These are phyloP conservation scores for Botrylloides violaceus DNA, from an alignment of 23 tunicate genomes.

Conservation along the genomic window DNA sequence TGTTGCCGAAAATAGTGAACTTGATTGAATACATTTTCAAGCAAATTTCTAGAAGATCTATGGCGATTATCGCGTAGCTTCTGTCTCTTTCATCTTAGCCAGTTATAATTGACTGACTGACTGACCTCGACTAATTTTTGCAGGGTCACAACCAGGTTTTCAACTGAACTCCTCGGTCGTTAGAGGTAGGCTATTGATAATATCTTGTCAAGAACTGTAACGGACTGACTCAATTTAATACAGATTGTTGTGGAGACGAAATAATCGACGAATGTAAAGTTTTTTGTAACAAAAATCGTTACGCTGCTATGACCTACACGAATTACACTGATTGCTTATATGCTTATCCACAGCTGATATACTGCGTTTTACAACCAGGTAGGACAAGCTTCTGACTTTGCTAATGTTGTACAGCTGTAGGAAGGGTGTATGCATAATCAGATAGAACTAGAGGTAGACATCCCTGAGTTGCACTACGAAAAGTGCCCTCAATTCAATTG, in stretches of 20 bases:
- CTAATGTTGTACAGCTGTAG: no score
- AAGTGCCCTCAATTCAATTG: no score
- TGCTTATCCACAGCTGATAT: neutral
- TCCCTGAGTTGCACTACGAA: no score
- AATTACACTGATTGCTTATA: neutral
- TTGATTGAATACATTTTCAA: no score
- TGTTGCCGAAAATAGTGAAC: no score
- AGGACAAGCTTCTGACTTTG: neutral
- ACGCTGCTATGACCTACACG: neutral
- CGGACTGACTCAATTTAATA: neutral
- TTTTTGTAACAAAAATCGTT: neutral
- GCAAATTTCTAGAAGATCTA: no score
- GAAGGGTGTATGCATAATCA: no score
- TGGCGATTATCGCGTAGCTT: no score
- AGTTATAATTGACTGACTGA: no score
- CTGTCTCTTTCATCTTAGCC: no score
- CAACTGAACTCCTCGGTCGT: neutral
- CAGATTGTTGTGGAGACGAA: conserved; percentile 1
- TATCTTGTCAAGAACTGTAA: neutral
- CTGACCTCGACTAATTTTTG: no score
- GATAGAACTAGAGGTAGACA: no score
- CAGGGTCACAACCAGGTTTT: neutral
- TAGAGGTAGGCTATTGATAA: neutral
- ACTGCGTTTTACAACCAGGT: conserved; percentile 6
- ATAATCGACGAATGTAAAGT: neutral